phyloP scores from a whole-genome alignment of 2,113 vertebrate genomes.

The Siniperca chuatsi region DNA sequence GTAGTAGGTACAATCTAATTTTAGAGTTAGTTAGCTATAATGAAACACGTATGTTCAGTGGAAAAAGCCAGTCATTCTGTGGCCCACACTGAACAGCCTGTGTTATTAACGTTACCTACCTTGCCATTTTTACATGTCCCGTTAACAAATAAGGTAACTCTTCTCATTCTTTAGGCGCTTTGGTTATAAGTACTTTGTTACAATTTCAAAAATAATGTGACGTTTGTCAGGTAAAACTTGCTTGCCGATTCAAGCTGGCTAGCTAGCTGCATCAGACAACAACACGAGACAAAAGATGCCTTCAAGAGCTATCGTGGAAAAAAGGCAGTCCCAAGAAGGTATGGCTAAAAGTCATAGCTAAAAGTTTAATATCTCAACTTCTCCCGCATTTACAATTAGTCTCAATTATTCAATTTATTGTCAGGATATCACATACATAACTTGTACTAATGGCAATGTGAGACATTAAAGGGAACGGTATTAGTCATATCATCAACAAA shows the following conservation, averaged over 20 bases:
- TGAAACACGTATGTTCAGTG: conserved; percentile 26
- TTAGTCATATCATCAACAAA: neutral
- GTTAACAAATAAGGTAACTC: conserved; percentile 96
- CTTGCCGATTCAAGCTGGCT: conserved; percentile 21
- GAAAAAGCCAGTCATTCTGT: conserved; percentile 58
- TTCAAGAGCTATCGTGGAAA: conserved; percentile 30
- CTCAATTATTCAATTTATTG: neutral
- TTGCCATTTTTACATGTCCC: conserved; percentile 94
- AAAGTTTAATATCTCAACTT: too few relatives aligned
- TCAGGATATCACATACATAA: neutral
- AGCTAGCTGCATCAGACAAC: conserved; percentile 63
- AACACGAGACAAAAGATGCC: conserved; percentile 67
- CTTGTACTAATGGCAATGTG: neutral
- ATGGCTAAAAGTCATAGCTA: too few relatives aligned
- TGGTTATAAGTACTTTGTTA: conserved; percentile 22
- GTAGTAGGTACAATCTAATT: neutral
- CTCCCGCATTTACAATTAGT: neutral
- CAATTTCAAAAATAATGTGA: neutral
- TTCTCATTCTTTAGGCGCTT: conserved; percentile 88
- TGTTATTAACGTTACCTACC: conserved; percentile 81
- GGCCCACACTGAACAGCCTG: conserved; percentile 19
- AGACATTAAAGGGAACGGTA: neutral
- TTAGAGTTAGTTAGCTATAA: neutral
- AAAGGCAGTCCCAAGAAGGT: too few relatives aligned
- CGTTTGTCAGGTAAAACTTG: conserved; percentile 18